Evolutionary conservation across 2,797 vertebrate species (phyloP).

Genomic region (Pseudochromis fuscus): DNA sequence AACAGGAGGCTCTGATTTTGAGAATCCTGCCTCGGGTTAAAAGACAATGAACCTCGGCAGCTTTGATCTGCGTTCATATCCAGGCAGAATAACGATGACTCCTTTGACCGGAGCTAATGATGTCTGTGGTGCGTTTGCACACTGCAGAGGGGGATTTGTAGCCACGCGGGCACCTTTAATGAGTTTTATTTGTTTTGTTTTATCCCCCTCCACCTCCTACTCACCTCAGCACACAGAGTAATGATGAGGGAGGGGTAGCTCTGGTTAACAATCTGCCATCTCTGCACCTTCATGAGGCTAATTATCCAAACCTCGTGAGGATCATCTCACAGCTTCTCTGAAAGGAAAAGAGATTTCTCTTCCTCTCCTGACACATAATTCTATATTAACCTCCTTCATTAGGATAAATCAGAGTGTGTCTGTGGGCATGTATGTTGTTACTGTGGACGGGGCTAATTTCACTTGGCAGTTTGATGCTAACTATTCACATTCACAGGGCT

Average conservation of each 20-base stretch:
- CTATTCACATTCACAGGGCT: slow-evolving; percentile 6
- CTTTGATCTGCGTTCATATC: slow-evolving; percentile 81
- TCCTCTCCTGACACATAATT: slow-evolving; percentile 39
- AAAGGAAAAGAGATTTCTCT: slow-evolving; percentile 50
- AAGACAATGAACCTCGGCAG: slow-evolving; percentile 59
- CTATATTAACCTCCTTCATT: slow-evolving; percentile 56
- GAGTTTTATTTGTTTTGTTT: slow-evolving; percentile 82
- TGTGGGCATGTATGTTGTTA: background rate
- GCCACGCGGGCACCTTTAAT: slow-evolving; percentile 71
- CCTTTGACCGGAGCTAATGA: slow-evolving; percentile 73
- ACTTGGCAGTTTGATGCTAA: background rate
- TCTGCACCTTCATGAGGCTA: slow-evolving; percentile 70
- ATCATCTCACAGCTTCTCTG: slow-evolving; percentile 57
- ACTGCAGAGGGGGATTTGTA: slow-evolving; percentile 62
- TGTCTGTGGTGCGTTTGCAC: slow-evolving; percentile 59
- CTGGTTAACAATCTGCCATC: slow-evolving; percentile 51
- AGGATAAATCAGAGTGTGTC: slow-evolving; percentile 32
- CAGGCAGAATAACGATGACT: slow-evolving; percentile 74
- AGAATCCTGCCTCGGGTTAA: slow-evolving; percentile 74
- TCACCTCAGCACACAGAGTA: slow-evolving; percentile 65
- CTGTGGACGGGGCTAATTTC: background rate
- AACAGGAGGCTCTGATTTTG: slow-evolving; percentile 63
- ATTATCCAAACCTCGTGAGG: slow-evolving; percentile 71
- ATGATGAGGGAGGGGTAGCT: slow-evolving; percentile 58
- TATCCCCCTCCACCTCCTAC: slow-evolving; percentile 69